Evolutionary conservation across 1,140 invertebrate species (phyloP).

Genomic region (Piezodorus guildinii): DNA sequence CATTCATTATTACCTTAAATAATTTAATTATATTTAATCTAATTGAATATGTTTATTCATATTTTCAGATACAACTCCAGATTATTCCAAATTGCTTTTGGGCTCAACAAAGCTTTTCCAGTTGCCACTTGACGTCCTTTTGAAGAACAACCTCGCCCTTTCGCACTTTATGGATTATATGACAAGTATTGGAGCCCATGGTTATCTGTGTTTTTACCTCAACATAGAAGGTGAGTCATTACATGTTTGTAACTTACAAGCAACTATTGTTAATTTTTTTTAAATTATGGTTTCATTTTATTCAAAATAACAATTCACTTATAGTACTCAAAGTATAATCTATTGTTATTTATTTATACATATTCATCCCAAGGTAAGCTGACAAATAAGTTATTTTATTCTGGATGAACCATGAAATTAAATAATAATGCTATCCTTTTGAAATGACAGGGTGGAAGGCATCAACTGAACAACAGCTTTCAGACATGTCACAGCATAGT

Average conservation of each 20-base stretch:
- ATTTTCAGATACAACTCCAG: constrained; percentile 33
- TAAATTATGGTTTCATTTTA: too few relatives aligned
- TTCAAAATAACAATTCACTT: too few relatives aligned
- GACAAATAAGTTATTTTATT: too few relatives aligned
- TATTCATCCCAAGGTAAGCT: too few relatives aligned
- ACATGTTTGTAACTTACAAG: too few relatives aligned
- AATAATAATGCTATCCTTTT: too few relatives aligned
- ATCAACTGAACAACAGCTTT: constrained; percentile 64
- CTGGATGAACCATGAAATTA: too few relatives aligned
- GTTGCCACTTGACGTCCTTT: constrained; percentile 60
- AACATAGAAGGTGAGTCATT: constrained; percentile 54
- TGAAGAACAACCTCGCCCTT: constrained; percentile 67
- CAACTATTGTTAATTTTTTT: too few relatives aligned
- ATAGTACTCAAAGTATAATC: too few relatives aligned
- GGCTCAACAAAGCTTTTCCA: constrained; percentile 51
- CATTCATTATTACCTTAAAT: too few relatives aligned
- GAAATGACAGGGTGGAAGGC: constrained; percentile 49
- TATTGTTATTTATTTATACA: too few relatives aligned
- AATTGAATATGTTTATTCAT: neutral
- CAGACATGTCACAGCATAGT: constrained; percentile 41
- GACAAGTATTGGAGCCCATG: constrained; percentile 54
- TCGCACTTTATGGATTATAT: constrained; percentile 76
- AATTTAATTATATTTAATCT: too few relatives aligned
- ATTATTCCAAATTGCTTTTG: constrained; percentile 42
- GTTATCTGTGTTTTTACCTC: constrained; percentile 68